Conservation (phyloP, 2,888 invertebrate genomes). For the Pseudanteris insignis region DNA sequence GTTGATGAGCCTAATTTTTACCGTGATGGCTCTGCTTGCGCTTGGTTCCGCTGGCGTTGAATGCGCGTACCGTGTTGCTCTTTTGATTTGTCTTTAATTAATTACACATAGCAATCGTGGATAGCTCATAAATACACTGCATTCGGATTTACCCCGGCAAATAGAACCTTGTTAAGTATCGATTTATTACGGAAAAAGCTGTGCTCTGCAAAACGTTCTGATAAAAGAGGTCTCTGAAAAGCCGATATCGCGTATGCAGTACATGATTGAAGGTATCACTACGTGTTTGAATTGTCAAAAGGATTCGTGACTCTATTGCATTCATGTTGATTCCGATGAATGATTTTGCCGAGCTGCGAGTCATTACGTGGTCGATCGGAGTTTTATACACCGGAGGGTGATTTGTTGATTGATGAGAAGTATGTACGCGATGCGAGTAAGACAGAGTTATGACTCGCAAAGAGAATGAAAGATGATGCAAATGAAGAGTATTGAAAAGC, state of each 20-base stretch:
- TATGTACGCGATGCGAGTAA: constrained; percentile 33
- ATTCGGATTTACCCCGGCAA: constrained; percentile 25
- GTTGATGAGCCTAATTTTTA: constrained; percentile 12
- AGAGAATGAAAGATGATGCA: constrained; percentile 36
- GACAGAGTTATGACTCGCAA: constrained; percentile 38
- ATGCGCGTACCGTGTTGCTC: constrained; percentile 6
- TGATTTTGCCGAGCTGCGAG: constrained; percentile 55
- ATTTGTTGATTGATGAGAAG: constrained; percentile 43
- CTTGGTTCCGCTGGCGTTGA: not conserved
- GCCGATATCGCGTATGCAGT: constrained; percentile 37
- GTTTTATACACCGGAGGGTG: constrained; percentile 44
- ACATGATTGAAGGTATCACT: constrained; percentile 43
- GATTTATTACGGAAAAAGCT: constrained; percentile 42
- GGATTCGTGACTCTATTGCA: constrained; percentile 40
- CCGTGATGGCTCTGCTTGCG: not conserved
- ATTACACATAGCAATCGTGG: constrained; percentile 20
- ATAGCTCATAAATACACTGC: constrained; percentile 17
- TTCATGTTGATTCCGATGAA: constrained; percentile 58
- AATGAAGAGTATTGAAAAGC: constrained; percentile 39
- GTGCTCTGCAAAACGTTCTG: constrained; percentile 31
- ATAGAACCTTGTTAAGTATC: constrained; percentile 41
- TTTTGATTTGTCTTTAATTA: constrained; percentile 28
- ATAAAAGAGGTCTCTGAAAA: constrained; percentile 31
- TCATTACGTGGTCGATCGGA: constrained; percentile 56
- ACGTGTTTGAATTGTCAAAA: constrained; percentile 42